Evolutionary conservation across 2,888 invertebrate species (phyloP).

Genomic region (Melinaea marsaeus): DNA sequence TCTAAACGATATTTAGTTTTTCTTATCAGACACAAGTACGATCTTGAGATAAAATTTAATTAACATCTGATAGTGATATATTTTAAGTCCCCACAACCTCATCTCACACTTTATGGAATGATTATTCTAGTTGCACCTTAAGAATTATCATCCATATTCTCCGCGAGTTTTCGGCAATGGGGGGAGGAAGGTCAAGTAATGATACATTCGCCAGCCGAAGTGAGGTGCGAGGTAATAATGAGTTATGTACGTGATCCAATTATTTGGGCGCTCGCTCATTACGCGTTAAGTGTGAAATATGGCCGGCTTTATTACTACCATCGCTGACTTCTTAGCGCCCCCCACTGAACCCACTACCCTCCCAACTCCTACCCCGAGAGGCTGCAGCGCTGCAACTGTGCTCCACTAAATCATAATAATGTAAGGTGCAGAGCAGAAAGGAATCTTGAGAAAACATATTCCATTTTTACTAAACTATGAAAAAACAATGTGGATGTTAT

Average conservation of each 20-base stretch:
- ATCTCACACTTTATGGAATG: neutral
- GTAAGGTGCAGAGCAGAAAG: conserved; percentile 58
- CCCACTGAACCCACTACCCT: conserved; percentile 15
- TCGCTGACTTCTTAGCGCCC: conserved; percentile 52
- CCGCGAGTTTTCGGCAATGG: conserved; percentile 22
- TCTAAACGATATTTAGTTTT: too few relatives aligned
- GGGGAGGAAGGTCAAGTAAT: conserved; percentile 50
- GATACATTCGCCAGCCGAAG: conserved; percentile 71
- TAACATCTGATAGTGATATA: too few relatives aligned
- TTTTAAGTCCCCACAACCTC: neutral
- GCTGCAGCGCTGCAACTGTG: conserved; percentile 69
- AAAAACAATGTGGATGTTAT: conserved; percentile 14
- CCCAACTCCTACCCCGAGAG: conserved; percentile 34
- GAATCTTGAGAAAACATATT: conserved; percentile 34
- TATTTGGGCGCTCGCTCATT: conserved; percentile 79
- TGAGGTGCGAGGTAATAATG: conserved; percentile 78
- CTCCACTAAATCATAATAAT: conserved; percentile 73
- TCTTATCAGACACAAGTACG: too few relatives aligned
- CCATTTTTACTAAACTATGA: conserved; percentile 29
- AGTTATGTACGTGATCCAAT: conserved; percentile 80
- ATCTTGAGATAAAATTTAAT: too few relatives aligned
- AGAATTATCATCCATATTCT: conserved; percentile 40
- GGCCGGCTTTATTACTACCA: conserved; percentile 74
- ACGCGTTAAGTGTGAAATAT: conserved; percentile 79
- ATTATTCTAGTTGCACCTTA: conserved; percentile 37